Conservation (phyloP, 2,888 invertebrate genomes). For the Eupithecia inturbata region DNA sequence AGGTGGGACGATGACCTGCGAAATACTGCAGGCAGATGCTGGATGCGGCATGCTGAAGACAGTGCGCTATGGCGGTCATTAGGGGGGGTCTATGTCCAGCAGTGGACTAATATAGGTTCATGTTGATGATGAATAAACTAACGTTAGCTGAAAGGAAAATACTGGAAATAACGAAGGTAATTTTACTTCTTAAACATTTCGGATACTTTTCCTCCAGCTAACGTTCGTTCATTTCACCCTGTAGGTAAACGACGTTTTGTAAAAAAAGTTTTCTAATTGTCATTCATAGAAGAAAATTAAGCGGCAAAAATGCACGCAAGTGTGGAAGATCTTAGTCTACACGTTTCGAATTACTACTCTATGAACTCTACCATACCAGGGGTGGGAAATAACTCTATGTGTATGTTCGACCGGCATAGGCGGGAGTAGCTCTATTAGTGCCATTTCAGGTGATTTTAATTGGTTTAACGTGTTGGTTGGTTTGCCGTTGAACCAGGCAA, state of each 20-base stretch:
- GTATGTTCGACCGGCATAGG: neutral
- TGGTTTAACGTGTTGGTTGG: slow-evolving; percentile 16
- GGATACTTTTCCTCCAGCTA: neutral
- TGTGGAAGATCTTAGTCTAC: neutral
- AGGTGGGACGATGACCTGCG: too few species aligned
- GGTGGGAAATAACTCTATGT: neutral
- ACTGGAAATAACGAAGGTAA: neutral
- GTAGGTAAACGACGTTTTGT: neutral
- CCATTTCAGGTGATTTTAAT: slow-evolving; percentile 31
- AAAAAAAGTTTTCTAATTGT: too few species aligned
- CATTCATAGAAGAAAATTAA: neutral
- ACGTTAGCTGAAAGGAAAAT: neutral
- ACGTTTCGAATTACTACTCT: neutral
- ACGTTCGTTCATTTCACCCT: neutral
- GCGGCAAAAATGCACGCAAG: neutral
- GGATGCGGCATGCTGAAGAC: too few species aligned
- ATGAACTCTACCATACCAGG: neutral
- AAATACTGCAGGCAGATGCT: too few species aligned
- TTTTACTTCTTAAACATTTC: neutral
- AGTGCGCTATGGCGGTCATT: too few species aligned
- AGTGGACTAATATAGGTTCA: too few species aligned
- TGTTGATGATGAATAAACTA: neutral
- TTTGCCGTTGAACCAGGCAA: neutral
- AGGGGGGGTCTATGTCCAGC: too few species aligned
- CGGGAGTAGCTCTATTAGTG: slow-evolving; percentile 15